Evolutionary conservation across 2,888 invertebrate species (phyloP), one percentile per base, ranked within the genome.

Genomic region (Pristionchus entomophagus): DNA sequence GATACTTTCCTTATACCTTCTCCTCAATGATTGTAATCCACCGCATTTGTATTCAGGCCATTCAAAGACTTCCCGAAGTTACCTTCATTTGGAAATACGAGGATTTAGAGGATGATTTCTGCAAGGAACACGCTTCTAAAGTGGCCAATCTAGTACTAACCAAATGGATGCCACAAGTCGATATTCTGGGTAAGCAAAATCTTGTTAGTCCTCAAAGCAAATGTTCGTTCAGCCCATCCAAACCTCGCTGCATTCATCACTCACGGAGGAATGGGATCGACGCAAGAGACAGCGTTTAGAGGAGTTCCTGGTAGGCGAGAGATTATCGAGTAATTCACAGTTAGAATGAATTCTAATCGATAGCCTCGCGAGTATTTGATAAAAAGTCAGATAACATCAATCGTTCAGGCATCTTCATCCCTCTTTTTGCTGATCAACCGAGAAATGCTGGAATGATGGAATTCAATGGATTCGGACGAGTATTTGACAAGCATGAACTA

Each of bases 41-140:
- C 45, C 14, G 14, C 45, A 10, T 45, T 45, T 14, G 1, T 12
- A 5, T 51, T 78, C 22, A 78, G 78, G 51, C 78, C 10, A 78
- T 78, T 51, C 26, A 49, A 22, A 19, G 32, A 22, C 4, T 82
- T n/a, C 82, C 82, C 41, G 62, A 82, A 26, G 41, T 59, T 14
- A 82, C 82, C 0, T 82, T 59, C 41, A 82, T 82, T 51, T 82
- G 82, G 82, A 82, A 82, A 14, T 82, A 82, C 45, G 82, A 82
- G 59, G 62, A 82, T 32, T 32, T 82, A 17, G 59, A 82, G 10
- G 82, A 82, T 32, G 82, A 82, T 29, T 82, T 82, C 82, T n/a
- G 38, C 12, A 56, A 5, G 0, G 29, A 8, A 19, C 17, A 82
- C 26, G 82, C 82, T 10, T 38, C 82, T 14, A 82, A 82, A 41